These are phyloP conservation scores for Chelonus formosanus DNA, from an alignment of 2,888 invertebrate species.

Conservation along the genomic window DNA sequence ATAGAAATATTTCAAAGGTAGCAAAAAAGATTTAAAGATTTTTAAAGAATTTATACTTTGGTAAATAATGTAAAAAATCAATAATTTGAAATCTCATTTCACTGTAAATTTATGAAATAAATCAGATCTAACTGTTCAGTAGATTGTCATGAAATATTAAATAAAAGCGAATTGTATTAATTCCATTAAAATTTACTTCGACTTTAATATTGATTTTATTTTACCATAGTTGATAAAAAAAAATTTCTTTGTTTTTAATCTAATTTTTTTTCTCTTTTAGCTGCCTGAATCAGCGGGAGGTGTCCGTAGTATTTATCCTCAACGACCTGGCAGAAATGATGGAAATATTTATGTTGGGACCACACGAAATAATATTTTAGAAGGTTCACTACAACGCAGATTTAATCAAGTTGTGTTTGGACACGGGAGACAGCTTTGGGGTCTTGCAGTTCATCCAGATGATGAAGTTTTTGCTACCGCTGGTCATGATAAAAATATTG, in stretches of 20 bases:
- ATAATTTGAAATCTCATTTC: no score
- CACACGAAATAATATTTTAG: conserved; percentile 86
- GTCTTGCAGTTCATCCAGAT: conserved; percentile 88
- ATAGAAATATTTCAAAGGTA: no score
- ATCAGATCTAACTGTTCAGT: no score
- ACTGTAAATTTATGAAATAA: no score
- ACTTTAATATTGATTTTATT: not conserved
- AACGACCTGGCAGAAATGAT: conserved; percentile 86
- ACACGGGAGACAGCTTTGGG: conserved; percentile 87
- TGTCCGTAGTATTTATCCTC: conserved; percentile 87
- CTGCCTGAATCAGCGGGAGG: conserved; percentile 89
- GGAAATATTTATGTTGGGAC: conserved; percentile 93
- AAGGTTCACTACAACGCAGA: conserved; percentile 87
- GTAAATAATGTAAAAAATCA: no score
- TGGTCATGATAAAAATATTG: conserved; percentile 89
- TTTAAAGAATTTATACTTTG: no score
- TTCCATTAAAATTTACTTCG: no score
- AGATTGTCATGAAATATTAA: no score
- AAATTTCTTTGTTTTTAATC: not conserved
- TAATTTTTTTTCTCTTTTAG: conserved; percentile 65
- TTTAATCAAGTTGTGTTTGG: conserved; percentile 90
- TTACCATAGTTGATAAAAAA: not conserved
- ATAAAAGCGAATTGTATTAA: no score
- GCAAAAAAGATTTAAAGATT: no score
- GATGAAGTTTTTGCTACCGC: conserved; percentile 92